Percentiles rank a stretch among this genome's conserved stretches.
These are phyloP conservation scores for Ichneumoninae sp. DNA, from an alignment of 2,888 invertebrate genomes.

Conservation along the genomic window DNA sequence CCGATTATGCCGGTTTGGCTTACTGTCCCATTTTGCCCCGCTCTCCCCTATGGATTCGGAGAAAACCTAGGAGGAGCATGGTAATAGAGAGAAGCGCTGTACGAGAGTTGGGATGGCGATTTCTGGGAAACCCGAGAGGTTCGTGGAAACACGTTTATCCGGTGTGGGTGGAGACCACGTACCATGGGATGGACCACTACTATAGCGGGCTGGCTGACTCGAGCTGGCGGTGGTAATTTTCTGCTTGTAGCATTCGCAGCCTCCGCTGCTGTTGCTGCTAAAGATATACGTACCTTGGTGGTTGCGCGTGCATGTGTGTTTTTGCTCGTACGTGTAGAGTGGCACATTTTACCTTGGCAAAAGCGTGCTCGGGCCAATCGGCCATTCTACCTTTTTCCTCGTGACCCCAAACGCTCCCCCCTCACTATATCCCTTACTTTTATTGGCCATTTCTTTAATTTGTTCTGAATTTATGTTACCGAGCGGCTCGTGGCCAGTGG, in stretches of 20 bases:
- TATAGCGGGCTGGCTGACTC: constrained; percentile 40
- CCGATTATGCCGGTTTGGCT: too few relatives aligned
- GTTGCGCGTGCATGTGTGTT: constrained; percentile 9
- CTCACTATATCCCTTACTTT: constrained; percentile 58
- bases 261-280: constrained; percentile 11
- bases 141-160: constrained; percentile 47
- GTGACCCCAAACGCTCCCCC: constrained; percentile 42
- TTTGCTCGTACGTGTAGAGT: background rate
- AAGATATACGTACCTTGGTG: constrained; percentile 30
- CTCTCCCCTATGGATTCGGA: background rate
- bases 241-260: constrained; percentile 50
- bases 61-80: background rate
- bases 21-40: too few relatives aligned
- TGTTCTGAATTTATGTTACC: constrained; percentile 66
- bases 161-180: constrained; percentile 46
- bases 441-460: constrained; percentile 71
- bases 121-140: constrained; percentile 36
- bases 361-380: constrained; percentile 61
- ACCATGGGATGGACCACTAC: constrained; percentile 32
- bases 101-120: constrained; percentile 14
- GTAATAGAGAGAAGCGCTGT: background rate
- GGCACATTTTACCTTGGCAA: constrained; percentile 28
- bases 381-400: constrained; percentile 46
- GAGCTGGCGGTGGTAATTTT: constrained; percentile 61
- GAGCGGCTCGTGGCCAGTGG: constrained; percentile 22